A percentile compares a stretch with the other conserved stretches of the same genome.
Evolutionary conservation across 2,888 invertebrate species (phyloP).

Genomic region (Pyrrhia umbra): DNA sequence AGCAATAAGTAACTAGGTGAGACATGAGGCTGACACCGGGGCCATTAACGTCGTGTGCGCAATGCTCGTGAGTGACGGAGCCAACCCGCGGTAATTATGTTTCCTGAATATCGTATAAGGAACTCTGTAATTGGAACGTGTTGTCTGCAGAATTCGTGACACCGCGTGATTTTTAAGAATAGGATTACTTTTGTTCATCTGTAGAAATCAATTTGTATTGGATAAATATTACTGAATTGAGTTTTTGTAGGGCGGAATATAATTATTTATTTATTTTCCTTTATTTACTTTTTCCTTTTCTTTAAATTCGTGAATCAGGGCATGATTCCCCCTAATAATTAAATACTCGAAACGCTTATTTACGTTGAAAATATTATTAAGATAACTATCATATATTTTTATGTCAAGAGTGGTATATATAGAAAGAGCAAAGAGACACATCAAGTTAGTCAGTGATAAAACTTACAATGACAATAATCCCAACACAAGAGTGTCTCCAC

Average conservation of each 20-base stretch:
- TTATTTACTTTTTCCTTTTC: too few relatives aligned
- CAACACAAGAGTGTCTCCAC: slow-evolving; percentile 22
- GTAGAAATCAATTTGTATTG: too few relatives aligned
- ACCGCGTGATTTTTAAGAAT: slow-evolving; percentile 35
- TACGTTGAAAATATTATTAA: too few relatives aligned
- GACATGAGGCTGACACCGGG: slow-evolving; percentile 50
- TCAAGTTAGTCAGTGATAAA: slow-evolving; percentile 17
- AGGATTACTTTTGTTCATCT: slow-evolving; percentile 19
- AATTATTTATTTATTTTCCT: too few relatives aligned
- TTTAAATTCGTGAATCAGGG: too few relatives aligned
- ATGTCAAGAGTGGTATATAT: too few relatives aligned
- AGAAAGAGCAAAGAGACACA: too few relatives aligned
- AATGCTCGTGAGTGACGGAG: slow-evolving; percentile 76
- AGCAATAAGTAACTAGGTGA: slow-evolving; percentile 56
- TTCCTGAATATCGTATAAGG: slow-evolving; percentile 74
- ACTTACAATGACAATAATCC: slow-evolving; percentile 42
- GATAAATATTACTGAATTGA: too few relatives aligned
- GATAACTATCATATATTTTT: too few relatives aligned
- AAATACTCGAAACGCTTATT: too few relatives aligned
- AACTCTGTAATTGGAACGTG: slow-evolving; percentile 63
- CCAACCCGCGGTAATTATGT: slow-evolving; percentile 79
- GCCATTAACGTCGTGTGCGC: slow-evolving; percentile 60
- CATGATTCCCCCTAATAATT: too few relatives aligned
- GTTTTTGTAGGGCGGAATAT: too few relatives aligned
- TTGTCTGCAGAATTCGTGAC: slow-evolving; percentile 35